phyloP scores from a whole-genome alignment of 2,888 invertebrate species.

The Phlogophora meticulosa region DNA sequence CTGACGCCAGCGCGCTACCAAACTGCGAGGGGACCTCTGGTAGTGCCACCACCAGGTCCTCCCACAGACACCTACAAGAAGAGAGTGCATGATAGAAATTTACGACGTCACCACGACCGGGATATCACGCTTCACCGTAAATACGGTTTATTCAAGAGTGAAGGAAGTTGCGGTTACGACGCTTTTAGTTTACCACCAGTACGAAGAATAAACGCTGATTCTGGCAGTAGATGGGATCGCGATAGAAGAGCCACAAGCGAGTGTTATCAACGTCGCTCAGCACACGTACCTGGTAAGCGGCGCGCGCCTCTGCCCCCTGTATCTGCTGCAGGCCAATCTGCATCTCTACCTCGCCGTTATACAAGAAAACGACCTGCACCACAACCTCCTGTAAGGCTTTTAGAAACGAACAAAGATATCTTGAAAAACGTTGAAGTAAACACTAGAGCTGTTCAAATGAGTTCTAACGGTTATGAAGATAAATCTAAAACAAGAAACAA shows the following conservation, averaged over 20 bases:
- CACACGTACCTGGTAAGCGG: conserved; percentile 94
- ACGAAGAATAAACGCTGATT: conserved; percentile 66
- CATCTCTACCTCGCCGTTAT: conserved; percentile 68
- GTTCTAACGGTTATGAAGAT: conserved; percentile 59
- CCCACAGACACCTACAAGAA: conserved; percentile 92
- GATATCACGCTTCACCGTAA: conserved; percentile 92
- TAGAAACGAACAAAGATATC: conserved; percentile 70
- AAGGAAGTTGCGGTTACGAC: conserved; percentile 79
- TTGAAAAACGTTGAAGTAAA: conserved; percentile 38
- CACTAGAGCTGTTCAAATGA: conserved; percentile 69
- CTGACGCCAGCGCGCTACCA: conserved; percentile 90
- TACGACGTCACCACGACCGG: conserved; percentile 91
- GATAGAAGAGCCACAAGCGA: conserved; percentile 92
- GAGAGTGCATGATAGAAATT: conserved; percentile 91
- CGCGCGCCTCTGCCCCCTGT: conserved; percentile 93
- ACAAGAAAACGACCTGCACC: conserved; percentile 90
- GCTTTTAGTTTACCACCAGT: conserved; percentile 81
- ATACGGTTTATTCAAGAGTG: conserved; percentile 89
- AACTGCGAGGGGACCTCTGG: conserved; percentile 78
- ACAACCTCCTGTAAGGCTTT: conserved; percentile 84
- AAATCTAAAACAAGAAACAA: conserved; percentile 51
- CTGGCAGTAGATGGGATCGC: conserved; percentile 72
- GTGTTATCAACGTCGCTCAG: conserved; percentile 91
- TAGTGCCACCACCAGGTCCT: conserved; percentile 88
- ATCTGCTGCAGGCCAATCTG: conserved; percentile 77